These are phyloP conservation scores for Odiellus spinosus DNA, from an alignment of 2,888 invertebrate species.

Conservation along the genomic window DNA sequence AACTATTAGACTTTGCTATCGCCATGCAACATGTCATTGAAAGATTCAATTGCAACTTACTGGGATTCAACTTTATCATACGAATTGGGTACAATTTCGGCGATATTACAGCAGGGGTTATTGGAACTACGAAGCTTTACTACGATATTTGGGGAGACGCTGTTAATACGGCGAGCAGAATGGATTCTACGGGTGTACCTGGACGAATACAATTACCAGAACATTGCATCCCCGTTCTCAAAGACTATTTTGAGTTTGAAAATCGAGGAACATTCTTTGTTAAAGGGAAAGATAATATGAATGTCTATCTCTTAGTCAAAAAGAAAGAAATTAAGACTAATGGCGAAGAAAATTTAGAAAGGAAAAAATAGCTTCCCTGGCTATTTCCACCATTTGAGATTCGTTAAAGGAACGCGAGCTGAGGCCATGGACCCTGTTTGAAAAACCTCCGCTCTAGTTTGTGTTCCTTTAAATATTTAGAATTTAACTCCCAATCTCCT, in stretches of 20 bases:
- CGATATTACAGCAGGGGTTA: slow-evolving; percentile 88
- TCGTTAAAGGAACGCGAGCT: too few relatives aligned
- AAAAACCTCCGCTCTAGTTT: too few relatives aligned
- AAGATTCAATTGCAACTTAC: slow-evolving; percentile 71
- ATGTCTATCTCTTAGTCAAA: slow-evolving; percentile 51
- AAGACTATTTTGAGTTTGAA: slow-evolving; percentile 65
- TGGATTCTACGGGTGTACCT: slow-evolving; percentile 88
- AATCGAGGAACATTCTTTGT: slow-evolving; percentile 86
- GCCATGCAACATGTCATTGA: slow-evolving; percentile 74
- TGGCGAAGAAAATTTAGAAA: too few relatives aligned
- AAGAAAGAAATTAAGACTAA: slow-evolving; percentile 17
- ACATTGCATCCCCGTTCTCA: slow-evolving; percentile 51
- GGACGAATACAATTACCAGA: slow-evolving; percentile 70
- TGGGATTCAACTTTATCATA: slow-evolving; percentile 73
- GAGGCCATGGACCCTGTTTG: too few relatives aligned
- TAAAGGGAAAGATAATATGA: slow-evolving; percentile 92
- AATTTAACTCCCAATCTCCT: too few relatives aligned
- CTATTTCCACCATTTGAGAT: too few relatives aligned
- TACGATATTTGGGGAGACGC: slow-evolving; percentile 99
- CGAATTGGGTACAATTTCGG: slow-evolving; percentile 77
- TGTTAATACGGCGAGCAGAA: slow-evolving; percentile 88
- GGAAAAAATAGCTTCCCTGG: too few relatives aligned
- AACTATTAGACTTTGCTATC: slow-evolving; percentile 82
- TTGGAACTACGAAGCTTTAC: slow-evolving; percentile 85
- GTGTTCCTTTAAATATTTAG: too few relatives aligned